Evolutionary conservation across 2,888 invertebrate genomes (phyloP), one percentile per base, ranked within the genome.

Genomic region (Cartodere bifasciata): DNA sequence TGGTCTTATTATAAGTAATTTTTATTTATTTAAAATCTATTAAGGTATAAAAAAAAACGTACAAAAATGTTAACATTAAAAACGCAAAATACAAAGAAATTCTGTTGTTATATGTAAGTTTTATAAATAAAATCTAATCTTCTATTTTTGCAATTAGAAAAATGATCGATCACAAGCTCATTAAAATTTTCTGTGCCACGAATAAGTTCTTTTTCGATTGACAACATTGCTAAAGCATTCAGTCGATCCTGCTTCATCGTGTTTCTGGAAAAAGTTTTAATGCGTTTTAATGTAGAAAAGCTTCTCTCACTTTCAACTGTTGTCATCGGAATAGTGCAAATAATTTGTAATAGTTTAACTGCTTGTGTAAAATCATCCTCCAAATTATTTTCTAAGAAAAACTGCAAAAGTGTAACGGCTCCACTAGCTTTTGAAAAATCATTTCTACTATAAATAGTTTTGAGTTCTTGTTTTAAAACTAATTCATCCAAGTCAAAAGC

Each of bases 241-340:
- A 50, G 35, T 26, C 48, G 33, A 4, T 45, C 45, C 27, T 47
- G 34, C 6, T 22, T 30, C 46, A 43, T 47, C 2, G 46, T 36
- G 34, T 39, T 48, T 28, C 4, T 30, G 13, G 9, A 15, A 12
- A 23, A 31, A 16, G 31, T 12, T 27, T 31, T 26, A 2, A 31
- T 31, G 10, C 25, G 3, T 26, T 31, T 31, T 4, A 31, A 15
- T n/a, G 12, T 13, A 16, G 31, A 31, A 31, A 31, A 31, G 17
- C 14, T 25, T 26, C 31, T 16, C 11, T 25, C 31, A 10, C 15
- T 25, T 3, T 24, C 15, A 3, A 15, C 31, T 11, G 22, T 22
- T 25, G 27, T 31, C 6, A 20, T 6, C 10, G 31, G 27, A 3
- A 31, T 45, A 21, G 51, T 48, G 20, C 41, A 26, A n/a, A 48